Evolutionary conservation across 53 echinoderm and acorn worm genomes (phyloP), one percentile per base, ranked within the genome.

Genomic region (Zoroaster sp.): DNA sequence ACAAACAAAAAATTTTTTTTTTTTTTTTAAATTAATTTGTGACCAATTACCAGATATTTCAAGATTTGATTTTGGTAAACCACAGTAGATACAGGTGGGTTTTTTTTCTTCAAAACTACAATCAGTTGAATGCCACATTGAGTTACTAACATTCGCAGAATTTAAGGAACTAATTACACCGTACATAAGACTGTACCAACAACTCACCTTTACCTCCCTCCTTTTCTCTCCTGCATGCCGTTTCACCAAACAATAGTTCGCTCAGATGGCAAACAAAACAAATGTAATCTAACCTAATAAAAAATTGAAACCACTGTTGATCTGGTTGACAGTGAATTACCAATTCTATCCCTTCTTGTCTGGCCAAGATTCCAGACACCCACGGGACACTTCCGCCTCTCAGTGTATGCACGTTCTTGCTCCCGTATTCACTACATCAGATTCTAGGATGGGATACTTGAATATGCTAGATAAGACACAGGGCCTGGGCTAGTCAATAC

Each of bases 401-500:
- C 12, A 37, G 43, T 10, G 68, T 85, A 25, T 71, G 81, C 41
- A 85, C 69, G 85, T 70, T 69, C 63, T 6, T 37, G 45, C 34
- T 42, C 34, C 39, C 28, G 45, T 79, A 31, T 15, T 69, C 85
- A 44, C 85, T 49, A 46, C 85, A 25, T 85, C 49, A 71, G 51
- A 28, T 37, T 37, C 67, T 66, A n/a, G 51, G 69, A 71, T 85
- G 85, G 85, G 71, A 69, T 71, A 85, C 85, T 85, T 85, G 85
- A 85, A 70, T 35, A 85, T 85, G 46, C 71, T 71, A 35, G 49
- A 35, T 85, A 85, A 85, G 85, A 85, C 47, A 71, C 85, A 47
- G 72, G 79, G 70, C 71, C 41, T 13, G 51, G 70, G 71, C 85
- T 49, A 69, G 71, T 85, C 85, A 85, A 85, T 85, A 85, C 71